Base-by-base conservation (phyloP, 2,797 vertebrate species). In the Enteromius thamalakanensis region DNA sequence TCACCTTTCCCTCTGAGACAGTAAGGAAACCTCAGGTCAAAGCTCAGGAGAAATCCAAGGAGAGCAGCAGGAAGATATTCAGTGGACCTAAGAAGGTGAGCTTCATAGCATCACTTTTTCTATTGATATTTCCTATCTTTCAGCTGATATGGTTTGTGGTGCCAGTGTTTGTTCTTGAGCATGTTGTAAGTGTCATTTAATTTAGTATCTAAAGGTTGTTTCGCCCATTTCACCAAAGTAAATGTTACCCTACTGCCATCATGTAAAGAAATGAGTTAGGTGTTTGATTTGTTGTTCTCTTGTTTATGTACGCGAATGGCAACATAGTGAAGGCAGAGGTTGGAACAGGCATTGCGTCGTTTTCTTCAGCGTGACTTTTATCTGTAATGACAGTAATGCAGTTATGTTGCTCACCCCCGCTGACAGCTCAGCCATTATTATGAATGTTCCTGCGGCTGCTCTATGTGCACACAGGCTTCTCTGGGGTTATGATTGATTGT, bases 21-120 rank as follows among this genome's bases (percentile, higher is more conserved):
- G 93, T 94, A 89, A 96, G 96, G 91, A 97, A 97, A 58, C 91
- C 90, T 67, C 91, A 92, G 84, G 89, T 93, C 87, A 97, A 96
- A 92, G 89, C 93, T 89, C 90, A 94, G 6, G 97, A 98, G 91
- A 98, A 98, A 94, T 95, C 93, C 85, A 97, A 96, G 64, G 97
- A 99, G 90, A 95, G 94, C 88, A 94, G 98, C 88, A 94, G 98
- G 87, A 98, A 97, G 93, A 99, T 99, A 93, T 99, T 99, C 91
- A 99, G 97, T 76, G 98, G 96, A 62, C 97, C 97, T 40, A 99
- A 99, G 91, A 94, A 97, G 96, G 98, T 99, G 84, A 92, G 92
- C 3, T 2, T 12, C 17, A 67, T 23, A 29, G 0, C 3, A 6
- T 23, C 0, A 1, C 51, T 3, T 2, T 8, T 34, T 67, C 60